A percentile compares a stretch with the other conserved stretches of the same genome.
phyloP scores from a whole-genome alignment of 2,113 vertebrate genomes.

The Aspiorhynchus laticeps region DNA sequence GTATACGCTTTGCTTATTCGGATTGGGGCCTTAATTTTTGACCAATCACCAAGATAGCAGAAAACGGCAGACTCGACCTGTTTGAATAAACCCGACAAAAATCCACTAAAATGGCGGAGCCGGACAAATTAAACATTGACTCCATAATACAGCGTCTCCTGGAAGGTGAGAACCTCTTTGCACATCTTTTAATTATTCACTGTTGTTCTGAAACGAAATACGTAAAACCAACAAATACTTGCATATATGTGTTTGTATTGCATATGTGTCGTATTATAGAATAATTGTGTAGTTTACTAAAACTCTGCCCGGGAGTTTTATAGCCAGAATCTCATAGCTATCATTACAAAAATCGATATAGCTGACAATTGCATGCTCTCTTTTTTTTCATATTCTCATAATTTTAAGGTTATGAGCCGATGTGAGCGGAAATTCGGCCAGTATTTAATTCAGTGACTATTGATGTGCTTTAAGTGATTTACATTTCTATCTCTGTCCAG shows the following conservation, averaged over 20 bases:
- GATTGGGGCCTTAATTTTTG: conserved; percentile 42
- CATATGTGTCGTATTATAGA: not conserved
- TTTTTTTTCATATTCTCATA: not conserved
- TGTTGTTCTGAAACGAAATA: not conserved
- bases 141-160: conserved; percentile 95
- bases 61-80: conserved; percentile 64
- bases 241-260: not conserved
- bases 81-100: conserved; percentile 70
- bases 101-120: conserved; percentile 81
- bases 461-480: not conserved
- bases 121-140: conserved; percentile 94
- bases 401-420: not conserved
- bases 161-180: conserved; percentile 81
- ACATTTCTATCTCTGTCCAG: not conserved
- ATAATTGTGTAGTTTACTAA: not conserved
- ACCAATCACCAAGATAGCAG: conserved; percentile 55
- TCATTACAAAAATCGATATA: not conserved
- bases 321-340: no score
- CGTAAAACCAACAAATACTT: not conserved
- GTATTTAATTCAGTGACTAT: not conserved
- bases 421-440: not conserved
- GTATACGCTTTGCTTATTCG: conserved; percentile 11
- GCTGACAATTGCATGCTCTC: not conserved
- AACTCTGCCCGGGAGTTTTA: not conserved
- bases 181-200: not conserved